Conservation (phyloP, 2,888 invertebrate species). For the Diarsia brunnea region DNA sequence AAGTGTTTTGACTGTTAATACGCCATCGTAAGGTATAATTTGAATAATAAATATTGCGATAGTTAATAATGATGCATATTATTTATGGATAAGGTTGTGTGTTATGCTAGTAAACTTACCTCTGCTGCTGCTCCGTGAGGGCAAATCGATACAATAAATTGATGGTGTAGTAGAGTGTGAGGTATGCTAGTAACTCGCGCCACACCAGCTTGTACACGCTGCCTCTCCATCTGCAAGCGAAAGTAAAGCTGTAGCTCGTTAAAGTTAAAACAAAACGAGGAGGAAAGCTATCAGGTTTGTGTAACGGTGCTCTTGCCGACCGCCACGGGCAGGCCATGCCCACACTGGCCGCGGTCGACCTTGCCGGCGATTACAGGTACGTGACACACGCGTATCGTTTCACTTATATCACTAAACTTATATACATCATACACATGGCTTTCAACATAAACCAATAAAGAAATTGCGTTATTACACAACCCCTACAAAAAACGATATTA, state of each 20-base stretch:
- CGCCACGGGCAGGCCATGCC: constrained; percentile 8
- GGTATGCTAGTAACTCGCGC: constrained; percentile 97
- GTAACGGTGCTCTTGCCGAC: constrained; percentile 38
- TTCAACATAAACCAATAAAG: constrained; percentile 24
- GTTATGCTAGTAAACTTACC: constrained; percentile 88
- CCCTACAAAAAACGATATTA: not conserved
- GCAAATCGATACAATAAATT: constrained; percentile 96
- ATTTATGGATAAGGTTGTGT: not conserved
- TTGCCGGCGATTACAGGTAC: constrained; percentile 44
- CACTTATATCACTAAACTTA: constrained; percentile 39
- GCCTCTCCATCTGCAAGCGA: constrained; percentile 95
- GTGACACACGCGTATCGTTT: constrained; percentile 47
- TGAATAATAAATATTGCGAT: constrained; percentile 22
- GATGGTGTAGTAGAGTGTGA: constrained; percentile 96
- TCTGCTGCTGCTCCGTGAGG: constrained; percentile 94
- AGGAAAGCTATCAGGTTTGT: constrained; percentile 50
- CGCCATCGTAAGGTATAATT: constrained; percentile 4
- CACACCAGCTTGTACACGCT: constrained; percentile 99
- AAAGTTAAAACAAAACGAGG: constrained; percentile 51
- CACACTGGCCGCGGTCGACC: constrained; percentile 37
- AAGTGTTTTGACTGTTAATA: constrained; percentile 26
- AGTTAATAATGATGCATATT: constrained; percentile 7
- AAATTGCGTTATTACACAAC: constrained; percentile 8
- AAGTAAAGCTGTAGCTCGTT: constrained; percentile 37
- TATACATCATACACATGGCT: constrained; percentile 20